phyloP scores from a whole-genome alignment of 1,140 invertebrate species.

The Drosophila santomea region DNA sequence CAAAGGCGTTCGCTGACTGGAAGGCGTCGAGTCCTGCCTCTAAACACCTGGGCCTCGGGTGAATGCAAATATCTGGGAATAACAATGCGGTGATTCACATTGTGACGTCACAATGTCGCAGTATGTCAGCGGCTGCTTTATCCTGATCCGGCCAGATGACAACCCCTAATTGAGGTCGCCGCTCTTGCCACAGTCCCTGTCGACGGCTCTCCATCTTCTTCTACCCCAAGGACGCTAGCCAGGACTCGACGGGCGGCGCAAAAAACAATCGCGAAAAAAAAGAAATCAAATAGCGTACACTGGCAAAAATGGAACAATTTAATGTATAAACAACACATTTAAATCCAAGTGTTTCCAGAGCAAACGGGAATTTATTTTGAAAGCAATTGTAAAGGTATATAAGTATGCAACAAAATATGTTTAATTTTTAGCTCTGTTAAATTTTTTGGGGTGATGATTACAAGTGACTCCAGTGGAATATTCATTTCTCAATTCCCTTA shows the following conservation, averaged over 20 bases:
- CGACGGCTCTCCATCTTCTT: conserved; percentile 12
- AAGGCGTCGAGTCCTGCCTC: conserved; percentile 67
- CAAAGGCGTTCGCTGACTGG: conserved; percentile 31
- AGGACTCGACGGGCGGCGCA: conserved; percentile 31
- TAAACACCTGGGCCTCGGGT: conserved; percentile 36
- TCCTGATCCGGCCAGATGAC: conserved; percentile 34
- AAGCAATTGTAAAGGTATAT: no score
- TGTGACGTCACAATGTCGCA: conserved; percentile 78
- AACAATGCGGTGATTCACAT: conserved; percentile 33
- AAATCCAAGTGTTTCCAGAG: not conserved
- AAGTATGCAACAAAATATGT: no score
- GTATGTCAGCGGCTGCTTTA: conserved; percentile 56
- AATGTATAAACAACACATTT: not conserved
- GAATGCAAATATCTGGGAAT: conserved; percentile 63
- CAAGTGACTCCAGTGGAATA: no score
- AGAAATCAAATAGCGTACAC: conserved; percentile 21
- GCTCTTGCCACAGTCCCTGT: conserved; percentile 23
- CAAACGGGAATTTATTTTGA: not conserved
- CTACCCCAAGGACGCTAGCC: conserved; percentile 57
- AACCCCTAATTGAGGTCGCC: conserved; percentile 73
- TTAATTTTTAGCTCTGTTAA: no score
- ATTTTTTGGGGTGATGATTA: no score
- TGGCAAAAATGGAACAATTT: not conserved
- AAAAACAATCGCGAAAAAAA: conserved; percentile 28
- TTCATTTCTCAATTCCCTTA: no score